Evolutionary conservation across 2,888 invertebrate genomes (phyloP), one percentile per base, ranked within the genome.

Genomic region (Sceliomorpha sp.): DNA sequence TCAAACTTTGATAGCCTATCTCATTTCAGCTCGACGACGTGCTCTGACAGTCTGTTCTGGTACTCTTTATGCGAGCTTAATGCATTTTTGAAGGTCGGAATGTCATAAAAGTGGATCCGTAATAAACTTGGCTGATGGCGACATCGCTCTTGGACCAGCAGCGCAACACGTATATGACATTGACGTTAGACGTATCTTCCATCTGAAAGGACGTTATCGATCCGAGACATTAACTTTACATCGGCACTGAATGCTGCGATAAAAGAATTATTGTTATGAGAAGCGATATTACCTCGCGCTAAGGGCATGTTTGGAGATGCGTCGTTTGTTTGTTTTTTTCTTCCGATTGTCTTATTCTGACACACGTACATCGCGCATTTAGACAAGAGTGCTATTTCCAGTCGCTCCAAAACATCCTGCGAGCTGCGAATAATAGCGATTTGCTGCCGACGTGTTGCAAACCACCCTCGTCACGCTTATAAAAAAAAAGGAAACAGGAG

Each of bases 1-100:
- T 76, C 72, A 77, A 77, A 80, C 63, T 80, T 80, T 74, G 74
- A 80, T 78, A 72, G 71, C 24, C 69, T 67, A 70, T 75, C 71
- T 45, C 51, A 58, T 56, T 50, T 51, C 56, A 55, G 47, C 59
- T 29, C 40, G 42, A 56, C 32, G 58, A 67, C 51, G 36, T 50
- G 47, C 55, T 48, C 32, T 47, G n/a, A 17, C 31, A 66, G 60
- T 59, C 70, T 64, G 67, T 72, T 73, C 70, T 50, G 45, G 34
- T 27, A 37, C 64, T 70, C 71, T 74, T 76, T 72, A 74, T 67
- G 73, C 48, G 45, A 39, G 51, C 67, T 77, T 76, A 74, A 79
- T 77, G 77, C 74, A 77, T 77, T 74, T 75, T 79, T 73, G 70
- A 73, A 73, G 60, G 68, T 70, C 56, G 70, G 66, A 74, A 79